phyloP scores from a whole-genome alignment of 1,140 invertebrate species.

The Acromyrmex echinatior region DNA sequence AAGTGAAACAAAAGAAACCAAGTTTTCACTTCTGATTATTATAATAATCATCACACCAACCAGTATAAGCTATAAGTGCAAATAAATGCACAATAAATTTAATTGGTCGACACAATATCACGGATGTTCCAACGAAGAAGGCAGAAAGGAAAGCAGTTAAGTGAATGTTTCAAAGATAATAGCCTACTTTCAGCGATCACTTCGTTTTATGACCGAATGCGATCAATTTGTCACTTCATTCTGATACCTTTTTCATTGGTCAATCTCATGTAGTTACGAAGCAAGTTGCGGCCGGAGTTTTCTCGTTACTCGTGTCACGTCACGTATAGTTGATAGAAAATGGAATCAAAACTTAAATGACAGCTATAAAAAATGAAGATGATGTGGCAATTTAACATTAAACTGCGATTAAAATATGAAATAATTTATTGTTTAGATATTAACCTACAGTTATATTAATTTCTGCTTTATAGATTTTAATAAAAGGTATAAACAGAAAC shows the following conservation, averaged over 20 bases:
- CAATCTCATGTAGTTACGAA: conserved; percentile 46
- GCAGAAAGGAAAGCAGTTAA: conserved; percentile 31
- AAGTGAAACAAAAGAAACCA: conserved; percentile 3
- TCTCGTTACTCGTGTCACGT: conserved; percentile 20
- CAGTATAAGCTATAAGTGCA: conserved; percentile 14
- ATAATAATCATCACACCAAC: too few species aligned
- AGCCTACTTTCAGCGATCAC: conserved; percentile 27
- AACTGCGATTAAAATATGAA: background rate
- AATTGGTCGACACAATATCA: conserved; percentile 27
- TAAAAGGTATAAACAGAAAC: background rate
- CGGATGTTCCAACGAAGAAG: background rate
- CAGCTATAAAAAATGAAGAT: background rate
- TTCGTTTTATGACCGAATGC: conserved; percentile 43
- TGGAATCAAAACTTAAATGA: conserved; percentile 33
- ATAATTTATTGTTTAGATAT: background rate
- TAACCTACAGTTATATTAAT: background rate
- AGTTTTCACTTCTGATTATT: background rate
- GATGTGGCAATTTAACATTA: background rate
- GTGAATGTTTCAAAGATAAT: conserved; percentile 49
- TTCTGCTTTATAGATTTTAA: background rate
- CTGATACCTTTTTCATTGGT: conserved; percentile 53
- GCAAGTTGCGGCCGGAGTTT: conserved; percentile 38
- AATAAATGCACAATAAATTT: conserved; percentile 39
- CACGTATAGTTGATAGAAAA: conserved; percentile 37
- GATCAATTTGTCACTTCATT: conserved; percentile 58